Conservation (phyloP, 2,888 invertebrate species). For the Auanema sp. region DNA sequence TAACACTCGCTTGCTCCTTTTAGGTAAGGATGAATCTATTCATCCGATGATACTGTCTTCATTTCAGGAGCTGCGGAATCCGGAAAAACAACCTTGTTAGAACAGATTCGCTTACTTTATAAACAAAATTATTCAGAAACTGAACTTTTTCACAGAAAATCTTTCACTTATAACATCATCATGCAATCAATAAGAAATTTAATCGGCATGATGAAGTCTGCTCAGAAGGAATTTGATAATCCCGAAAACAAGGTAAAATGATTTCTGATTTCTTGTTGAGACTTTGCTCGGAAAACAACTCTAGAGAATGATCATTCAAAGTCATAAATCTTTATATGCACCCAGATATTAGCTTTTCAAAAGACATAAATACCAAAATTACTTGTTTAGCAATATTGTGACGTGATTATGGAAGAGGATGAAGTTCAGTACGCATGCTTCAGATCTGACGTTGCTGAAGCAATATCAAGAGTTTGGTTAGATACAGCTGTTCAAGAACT, state of each 20-base stretch:
- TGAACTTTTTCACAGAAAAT: constrained; percentile 47
- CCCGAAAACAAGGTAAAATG: constrained; percentile 37
- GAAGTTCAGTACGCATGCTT: constrained; percentile 36
- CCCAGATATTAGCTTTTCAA: not conserved
- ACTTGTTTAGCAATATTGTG: constrained; percentile 34
- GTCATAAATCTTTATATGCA: not conserved
- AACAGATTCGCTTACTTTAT: constrained; percentile 45
- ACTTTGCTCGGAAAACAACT: not conserved
- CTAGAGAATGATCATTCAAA: no score
- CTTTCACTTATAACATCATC: constrained; percentile 51
- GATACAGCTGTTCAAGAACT: constrained; percentile 43
- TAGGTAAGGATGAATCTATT: no score
- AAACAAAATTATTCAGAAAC: constrained; percentile 43
- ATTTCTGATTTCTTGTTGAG: not conserved
- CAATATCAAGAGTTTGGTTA: constrained; percentile 39
- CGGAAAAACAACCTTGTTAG: constrained; percentile 54
- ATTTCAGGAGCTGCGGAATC: constrained; percentile 51
- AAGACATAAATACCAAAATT: not conserved
- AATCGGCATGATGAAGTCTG: constrained; percentile 31
- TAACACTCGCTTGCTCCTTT: no score
- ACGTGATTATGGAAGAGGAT: constrained; percentile 28
- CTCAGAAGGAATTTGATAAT: constrained; percentile 25
- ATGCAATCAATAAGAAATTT: constrained; percentile 40
- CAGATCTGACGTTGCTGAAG: constrained; percentile 21
- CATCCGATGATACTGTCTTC: not conserved